Base-by-base conservation (phyloP, 2,888 invertebrate genomes). In the Syritta pipiens region DNA sequence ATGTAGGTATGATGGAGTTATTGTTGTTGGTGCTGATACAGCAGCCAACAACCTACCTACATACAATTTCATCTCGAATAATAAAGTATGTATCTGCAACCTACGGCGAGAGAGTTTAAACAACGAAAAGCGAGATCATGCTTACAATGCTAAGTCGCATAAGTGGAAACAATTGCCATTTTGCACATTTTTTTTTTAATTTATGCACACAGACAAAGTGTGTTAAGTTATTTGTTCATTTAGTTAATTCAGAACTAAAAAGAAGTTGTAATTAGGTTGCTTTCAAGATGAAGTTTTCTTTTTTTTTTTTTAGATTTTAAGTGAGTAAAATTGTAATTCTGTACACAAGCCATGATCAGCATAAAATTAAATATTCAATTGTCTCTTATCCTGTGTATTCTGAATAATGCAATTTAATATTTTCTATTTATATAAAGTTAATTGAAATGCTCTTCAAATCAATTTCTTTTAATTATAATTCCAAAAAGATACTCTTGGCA, bases 41-140 rank as follows among this genome's bases (percentile, higher is more conserved):
- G 46, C 69, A 60, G 53, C 48, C 20, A 49, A 40, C 53, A 46
- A 53, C 40, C 71, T 77, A 60, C 77, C 72, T 72, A 72, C 77
- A 67, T 72, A 62, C 59, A 60, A 59, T 67, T 71, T 60, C 60
- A 72, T 79, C 72, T 72, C 53, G 48, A 37, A 71, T 72, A 72
- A 68, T 57, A 42, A 72, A 49, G 40, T 35, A 51, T 53, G 17
- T 35, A 32, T 60, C 53, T 60, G 32, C 77, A 72, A 67, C 67
- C 77, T 79, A 79, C 72, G 77, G 48, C 28, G 44, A 57, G 32
- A 55, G 68, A 57, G 60, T 60, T 68, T 17, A 5, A 46, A 28
- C 20, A 7, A 30, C 49, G 44, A 62, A 46, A 30, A 12, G 3
- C 22, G 20, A 35, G 28, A 40, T 26, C 14, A 3, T 49, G 7